A percentile compares a stretch with the other conserved stretches of the same genome.
These are phyloP conservation scores for Drosophila mojavensis DNA, from an alignment of 1,140 invertebrate genomes.

Conservation along the genomic window DNA sequence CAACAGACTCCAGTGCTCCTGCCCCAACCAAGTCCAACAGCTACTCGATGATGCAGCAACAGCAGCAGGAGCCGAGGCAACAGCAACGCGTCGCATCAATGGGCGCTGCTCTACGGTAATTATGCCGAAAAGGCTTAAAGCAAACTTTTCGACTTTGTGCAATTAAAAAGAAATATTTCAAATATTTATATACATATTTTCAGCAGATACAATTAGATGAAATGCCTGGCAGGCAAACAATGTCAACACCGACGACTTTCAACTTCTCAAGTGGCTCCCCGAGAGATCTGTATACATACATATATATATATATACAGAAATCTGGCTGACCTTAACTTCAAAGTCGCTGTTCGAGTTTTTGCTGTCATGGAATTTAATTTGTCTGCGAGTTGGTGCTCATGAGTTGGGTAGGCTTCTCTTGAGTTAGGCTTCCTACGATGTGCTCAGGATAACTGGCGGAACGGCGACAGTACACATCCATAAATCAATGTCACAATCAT, in stretches of 20 bases:
- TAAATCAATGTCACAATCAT: no score
- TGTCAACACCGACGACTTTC: conserved; percentile 31
- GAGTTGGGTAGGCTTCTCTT: conserved; percentile 27
- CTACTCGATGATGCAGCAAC: conserved; percentile 19
- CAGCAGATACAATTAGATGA: conserved; percentile 37
- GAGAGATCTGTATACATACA: no score
- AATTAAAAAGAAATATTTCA: conserved; percentile 80
- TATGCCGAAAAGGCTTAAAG: conserved; percentile 64
- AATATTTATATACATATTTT: conserved; percentile 69
- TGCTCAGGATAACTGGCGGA: conserved; percentile 1
- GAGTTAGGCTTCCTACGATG: neutral
- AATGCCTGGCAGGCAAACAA: conserved; percentile 15
- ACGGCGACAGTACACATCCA: no score
- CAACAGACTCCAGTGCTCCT: neutral
- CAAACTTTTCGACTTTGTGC: conserved; percentile 76
- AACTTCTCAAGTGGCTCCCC: neutral
- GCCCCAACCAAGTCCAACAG: neutral
- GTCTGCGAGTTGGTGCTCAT: conserved; percentile 26
- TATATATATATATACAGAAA: no score
- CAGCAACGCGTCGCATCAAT: conserved; percentile 15
- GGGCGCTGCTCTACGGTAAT: conserved; percentile 44
- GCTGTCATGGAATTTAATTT: conserved; percentile 66
- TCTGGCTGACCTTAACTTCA: conserved; percentile 40
- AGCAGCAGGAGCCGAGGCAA: conserved; percentile 8
- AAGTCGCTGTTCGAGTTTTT: conserved; percentile 16